Conservation (phyloP, 2,797 vertebrate genomes). For the Anguilla megastoma region DNA sequence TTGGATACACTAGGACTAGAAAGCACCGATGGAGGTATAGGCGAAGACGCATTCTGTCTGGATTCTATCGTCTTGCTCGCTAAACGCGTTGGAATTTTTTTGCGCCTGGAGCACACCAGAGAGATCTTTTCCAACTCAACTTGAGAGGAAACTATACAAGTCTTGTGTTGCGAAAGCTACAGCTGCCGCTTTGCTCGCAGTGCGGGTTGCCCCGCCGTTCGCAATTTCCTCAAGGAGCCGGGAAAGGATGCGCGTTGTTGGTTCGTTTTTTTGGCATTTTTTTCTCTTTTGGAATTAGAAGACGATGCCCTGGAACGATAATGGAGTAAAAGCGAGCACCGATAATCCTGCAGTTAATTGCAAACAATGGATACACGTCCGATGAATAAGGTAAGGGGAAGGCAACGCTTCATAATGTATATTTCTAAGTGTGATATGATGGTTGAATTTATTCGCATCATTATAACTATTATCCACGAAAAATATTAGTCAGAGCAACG, state of each 20-base stretch:
- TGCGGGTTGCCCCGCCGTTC: conserved; percentile 26
- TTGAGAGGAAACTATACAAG: conserved; percentile 43
- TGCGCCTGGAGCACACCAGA: conserved; percentile 26
- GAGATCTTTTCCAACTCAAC: conserved; percentile 40
- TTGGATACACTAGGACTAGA: conserved; percentile 13
- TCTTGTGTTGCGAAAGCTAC: conserved; percentile 27
- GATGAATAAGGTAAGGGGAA: conserved; percentile 49
- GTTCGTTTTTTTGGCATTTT: conserved; percentile 37
- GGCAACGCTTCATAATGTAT: conserved; percentile 19
- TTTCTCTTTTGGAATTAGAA: conserved; percentile 33
- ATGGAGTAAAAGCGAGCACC: conserved; percentile 37
- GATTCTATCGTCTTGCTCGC: conserved; percentile 1
- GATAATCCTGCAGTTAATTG: conserved; percentile 30
- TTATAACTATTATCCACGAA: neutral
- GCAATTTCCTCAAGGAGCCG: conserved; percentile 28
- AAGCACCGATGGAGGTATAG: neutral
- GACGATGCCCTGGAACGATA: conserved; percentile 43
- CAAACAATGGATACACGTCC: conserved; percentile 45
- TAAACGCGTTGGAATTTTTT: conserved; percentile 34
- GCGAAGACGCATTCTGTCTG: conserved; percentile 10
- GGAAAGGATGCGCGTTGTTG: conserved; percentile 33
- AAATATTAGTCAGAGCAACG: neutral
- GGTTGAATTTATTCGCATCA: neutral
- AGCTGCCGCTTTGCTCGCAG: conserved; percentile 28
- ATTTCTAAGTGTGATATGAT: conserved; percentile 17